Conservation (phyloP, 1,140 invertebrate genomes). For the Leptinotarsa defecta region DNA sequence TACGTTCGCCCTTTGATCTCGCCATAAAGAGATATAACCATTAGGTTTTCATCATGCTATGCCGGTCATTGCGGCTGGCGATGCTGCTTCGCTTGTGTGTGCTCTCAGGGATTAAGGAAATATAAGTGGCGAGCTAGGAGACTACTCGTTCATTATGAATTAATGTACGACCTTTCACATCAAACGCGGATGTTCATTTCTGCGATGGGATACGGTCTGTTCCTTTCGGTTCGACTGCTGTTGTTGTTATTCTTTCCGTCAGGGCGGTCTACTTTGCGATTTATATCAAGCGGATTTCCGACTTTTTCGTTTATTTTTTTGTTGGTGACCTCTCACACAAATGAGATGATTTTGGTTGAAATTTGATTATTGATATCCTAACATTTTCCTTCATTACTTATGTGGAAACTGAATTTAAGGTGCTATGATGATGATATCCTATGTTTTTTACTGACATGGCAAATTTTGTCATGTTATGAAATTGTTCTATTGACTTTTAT, state of each 20-base stretch:
- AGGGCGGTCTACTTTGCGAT: too few species aligned
- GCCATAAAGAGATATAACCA: constrained; percentile 58
- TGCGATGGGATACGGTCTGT: constrained; percentile 48
- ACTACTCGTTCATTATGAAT: constrained; percentile 57
- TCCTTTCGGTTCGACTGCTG: constrained; percentile 26
- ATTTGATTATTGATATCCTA: too few species aligned
- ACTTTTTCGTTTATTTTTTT: too few species aligned
- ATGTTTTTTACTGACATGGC: too few species aligned
- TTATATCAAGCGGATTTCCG: too few species aligned
- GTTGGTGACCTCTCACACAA: too few species aligned
- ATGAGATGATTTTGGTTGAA: too few species aligned
- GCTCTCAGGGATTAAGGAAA: constrained; percentile 57
- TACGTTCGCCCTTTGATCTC: constrained; percentile 55
- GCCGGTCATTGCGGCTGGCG: constrained; percentile 46
- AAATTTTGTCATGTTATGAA: too few species aligned
- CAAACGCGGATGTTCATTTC: constrained; percentile 56
- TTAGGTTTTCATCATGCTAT: constrained; percentile 57
- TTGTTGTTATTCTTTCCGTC: constrained; percentile 28
- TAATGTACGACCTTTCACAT: constrained; percentile 57
- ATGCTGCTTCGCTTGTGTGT: constrained; percentile 52
- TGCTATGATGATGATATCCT: too few species aligned
- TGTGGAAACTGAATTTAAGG: too few species aligned
- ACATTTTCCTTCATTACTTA: too few species aligned
- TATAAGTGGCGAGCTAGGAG: constrained; percentile 56
- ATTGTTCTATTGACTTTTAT: too few species aligned